Conservation (phyloP, 2,888 invertebrate genomes). For the Malacosoma neustria region DNA sequence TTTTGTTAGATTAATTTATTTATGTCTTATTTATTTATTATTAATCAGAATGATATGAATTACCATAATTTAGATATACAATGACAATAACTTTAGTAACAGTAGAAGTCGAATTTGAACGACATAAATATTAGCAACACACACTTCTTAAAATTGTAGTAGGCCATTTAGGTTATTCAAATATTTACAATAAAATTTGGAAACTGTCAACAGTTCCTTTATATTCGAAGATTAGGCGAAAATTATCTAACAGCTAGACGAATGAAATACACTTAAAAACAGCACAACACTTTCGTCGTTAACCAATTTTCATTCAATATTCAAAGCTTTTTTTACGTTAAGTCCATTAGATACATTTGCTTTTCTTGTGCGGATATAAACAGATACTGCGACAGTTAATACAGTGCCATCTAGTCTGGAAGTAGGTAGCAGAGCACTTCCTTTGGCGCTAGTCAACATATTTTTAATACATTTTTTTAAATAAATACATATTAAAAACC, state of each 20-base stretch:
- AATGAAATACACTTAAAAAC: constrained; percentile 25
- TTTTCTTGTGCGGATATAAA: too few species aligned
- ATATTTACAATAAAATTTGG: constrained; percentile 68
- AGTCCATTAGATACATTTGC: too few species aligned
- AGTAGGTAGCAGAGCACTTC: too few species aligned
- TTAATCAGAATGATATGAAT: constrained; percentile 29
- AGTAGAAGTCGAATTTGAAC: constrained; percentile 52
- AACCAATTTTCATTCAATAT: too few species aligned
- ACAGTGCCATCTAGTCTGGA: too few species aligned
- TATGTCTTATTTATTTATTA: too few species aligned
- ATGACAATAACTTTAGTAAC: constrained; percentile 25
- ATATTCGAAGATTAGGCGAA: constrained; percentile 67
- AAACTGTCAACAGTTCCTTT: constrained; percentile 61
- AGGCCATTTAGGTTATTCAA: constrained; percentile 66
- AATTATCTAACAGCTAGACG: constrained; percentile 58
- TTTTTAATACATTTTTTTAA: too few species aligned
- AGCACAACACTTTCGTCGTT: constrained; percentile 15
- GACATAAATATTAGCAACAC: constrained; percentile 59
- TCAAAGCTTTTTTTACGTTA: too few species aligned
- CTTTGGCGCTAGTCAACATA: too few species aligned
- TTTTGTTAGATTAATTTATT: too few species aligned
- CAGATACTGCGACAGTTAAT: too few species aligned
- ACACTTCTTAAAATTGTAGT: constrained; percentile 54
- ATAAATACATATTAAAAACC: too few species aligned
- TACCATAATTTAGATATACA: constrained; percentile 27